Evolutionary conservation across 2,113 vertebrate genomes (phyloP), one percentile per base, ranked within the genome.

Genomic region (Rhadina sibilatrix): DNA sequence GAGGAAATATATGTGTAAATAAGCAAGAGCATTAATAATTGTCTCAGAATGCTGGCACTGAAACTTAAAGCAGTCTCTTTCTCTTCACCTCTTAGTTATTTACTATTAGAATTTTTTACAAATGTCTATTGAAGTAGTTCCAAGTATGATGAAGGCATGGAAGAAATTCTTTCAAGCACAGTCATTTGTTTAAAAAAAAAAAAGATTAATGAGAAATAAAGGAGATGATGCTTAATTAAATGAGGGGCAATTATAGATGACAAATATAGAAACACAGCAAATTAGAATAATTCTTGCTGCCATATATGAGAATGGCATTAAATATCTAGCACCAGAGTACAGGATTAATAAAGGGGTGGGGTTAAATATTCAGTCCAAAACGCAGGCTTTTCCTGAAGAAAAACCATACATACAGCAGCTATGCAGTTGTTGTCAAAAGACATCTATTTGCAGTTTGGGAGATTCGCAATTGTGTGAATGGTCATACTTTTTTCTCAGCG

Each of bases 321-420:
- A 97, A 70, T 60, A 77, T 31, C 44, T 46, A 76, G 50, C 31
- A 83, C 42, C 44, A 90, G 61, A 64, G 37, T 20, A 71, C 25
- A 81, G n/a, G n/a, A 81, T 64, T 95, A 83, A 87, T 75, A 92
- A 94, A 95, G 92, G 93, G 92, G 93, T 94, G 96, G 90, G 83
- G 80, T 95, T 95, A 94, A 90, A 90, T 18, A 30, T 46, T 78
- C 52, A 33, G 35, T 64, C 79, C 83, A 88, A 90, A 95, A 78
- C 2, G 9, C 50, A 1, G 54, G 42, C 35, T 91, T 91, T 85
- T 91, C 66, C 68, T 71, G 52, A 83, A 74, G 66, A 72, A 93
- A 87, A 85, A 50, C 3, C 10, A 38, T 88, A 86, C 47, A 75
- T 28, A 49, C 7, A 70, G 28, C 71, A 90, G 35, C 85, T 68